phyloP scores from a whole-genome alignment of 2,113 vertebrate genomes.

The Prionailurus bengalensis region DNA sequence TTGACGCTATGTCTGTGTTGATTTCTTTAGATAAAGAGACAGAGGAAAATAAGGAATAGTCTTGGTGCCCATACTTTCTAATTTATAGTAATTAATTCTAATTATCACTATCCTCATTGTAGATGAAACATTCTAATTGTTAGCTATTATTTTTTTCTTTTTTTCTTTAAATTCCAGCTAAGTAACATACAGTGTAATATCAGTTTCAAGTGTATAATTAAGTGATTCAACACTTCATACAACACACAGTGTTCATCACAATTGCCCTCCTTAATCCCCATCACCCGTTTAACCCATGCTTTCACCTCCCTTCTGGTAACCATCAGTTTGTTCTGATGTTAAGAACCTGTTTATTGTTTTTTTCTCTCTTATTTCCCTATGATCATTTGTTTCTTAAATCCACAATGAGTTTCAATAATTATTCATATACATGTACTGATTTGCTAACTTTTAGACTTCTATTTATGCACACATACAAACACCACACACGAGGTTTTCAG shows the following conservation, averaged over 20 bases:
- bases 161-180: neutral
- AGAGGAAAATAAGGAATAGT: neutral
- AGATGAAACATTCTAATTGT: neutral
- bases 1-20: neutral
- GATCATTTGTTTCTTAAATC: neutral
- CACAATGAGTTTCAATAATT: neutral
- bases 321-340: neutral
- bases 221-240: neutral
- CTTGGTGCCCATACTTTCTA: neutral
- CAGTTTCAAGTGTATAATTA: neutral
- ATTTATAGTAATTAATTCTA: neutral
- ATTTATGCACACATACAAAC: neutral
- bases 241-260: neutral
- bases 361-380: neutral
- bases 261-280: neutral
- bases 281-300: neutral
- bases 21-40: neutral
- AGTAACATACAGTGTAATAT: neutral
- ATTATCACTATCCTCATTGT: neutral
- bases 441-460: neutral
- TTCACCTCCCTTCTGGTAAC: neutral
- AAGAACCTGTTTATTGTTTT: neutral
- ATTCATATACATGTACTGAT: neutral
- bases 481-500: neutral
- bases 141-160: neutral